These are phyloP conservation scores for Patiria pectinifera DNA, from an alignment of 53 echinoderm and acorn worm species.

Conservation along the genomic window DNA sequence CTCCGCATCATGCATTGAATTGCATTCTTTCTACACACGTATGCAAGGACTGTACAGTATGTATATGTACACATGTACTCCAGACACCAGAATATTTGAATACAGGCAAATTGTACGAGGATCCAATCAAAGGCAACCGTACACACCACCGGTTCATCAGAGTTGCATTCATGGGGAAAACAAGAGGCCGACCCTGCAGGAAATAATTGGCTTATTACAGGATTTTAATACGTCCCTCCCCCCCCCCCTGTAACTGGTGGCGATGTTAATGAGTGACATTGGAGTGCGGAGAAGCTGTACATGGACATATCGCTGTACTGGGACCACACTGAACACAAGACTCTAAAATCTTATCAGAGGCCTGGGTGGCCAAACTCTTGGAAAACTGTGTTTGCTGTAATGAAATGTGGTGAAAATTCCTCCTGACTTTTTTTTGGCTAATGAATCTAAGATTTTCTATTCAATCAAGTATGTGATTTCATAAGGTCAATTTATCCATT, in stretches of 20 bases:
- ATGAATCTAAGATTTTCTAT: background rate
- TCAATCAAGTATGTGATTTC: no score
- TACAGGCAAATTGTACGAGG: background rate
- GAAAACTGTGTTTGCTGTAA: conserved; percentile 38
- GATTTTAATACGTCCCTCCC: conserved; percentile 31
- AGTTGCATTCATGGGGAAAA: conserved; percentile 20
- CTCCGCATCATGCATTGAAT: no score
- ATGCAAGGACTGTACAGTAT: no score
- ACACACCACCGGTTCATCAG: conserved; percentile 5
- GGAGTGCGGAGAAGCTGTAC: background rate
- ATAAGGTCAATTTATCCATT: background rate
- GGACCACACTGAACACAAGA: background rate
- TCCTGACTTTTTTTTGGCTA: background rate
- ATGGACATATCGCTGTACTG: background rate
- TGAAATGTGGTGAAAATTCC: background rate
- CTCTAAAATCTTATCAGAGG: conserved; percentile 36
- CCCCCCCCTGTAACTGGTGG: conserved; percentile 36
- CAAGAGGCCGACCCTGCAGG: background rate
- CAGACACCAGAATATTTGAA: no score
- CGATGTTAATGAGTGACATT: conserved; percentile 45
- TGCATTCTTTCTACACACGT: no score
- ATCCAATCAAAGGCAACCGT: background rate
- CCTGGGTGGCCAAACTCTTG: conserved; percentile 26
- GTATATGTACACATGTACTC: background rate
- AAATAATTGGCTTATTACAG: conserved; percentile 51